phyloP scores from a whole-genome alignment of 2,888 invertebrate species.

The Hermaeophaga mercurialis region DNA sequence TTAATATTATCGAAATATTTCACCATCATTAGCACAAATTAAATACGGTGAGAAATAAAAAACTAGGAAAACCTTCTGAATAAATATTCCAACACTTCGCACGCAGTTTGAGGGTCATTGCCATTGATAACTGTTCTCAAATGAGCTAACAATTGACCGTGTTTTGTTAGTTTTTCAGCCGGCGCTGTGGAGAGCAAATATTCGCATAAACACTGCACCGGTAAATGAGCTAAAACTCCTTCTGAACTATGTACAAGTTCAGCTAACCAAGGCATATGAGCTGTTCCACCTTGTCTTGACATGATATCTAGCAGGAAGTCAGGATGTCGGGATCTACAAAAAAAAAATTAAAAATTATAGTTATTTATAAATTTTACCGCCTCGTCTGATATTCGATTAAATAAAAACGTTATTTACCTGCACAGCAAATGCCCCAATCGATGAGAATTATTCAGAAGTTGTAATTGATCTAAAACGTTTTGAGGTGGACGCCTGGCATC shows the following conservation, averaged over 20 bases:
- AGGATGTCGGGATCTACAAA: conserved; percentile 74
- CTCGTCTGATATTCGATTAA: too few species aligned
- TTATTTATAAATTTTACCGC: too few species aligned
- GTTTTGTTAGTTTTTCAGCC: conserved; percentile 74
- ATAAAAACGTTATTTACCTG: conserved; percentile 42
- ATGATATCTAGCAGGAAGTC: conserved; percentile 93
- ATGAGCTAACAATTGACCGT: conserved; percentile 67
- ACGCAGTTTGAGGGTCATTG: conserved; percentile 63
- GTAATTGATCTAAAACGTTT: conserved; percentile 76
- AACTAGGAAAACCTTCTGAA: conserved; percentile 63
- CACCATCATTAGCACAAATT: too few species aligned
- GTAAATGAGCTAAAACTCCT: conserved; percentile 82
- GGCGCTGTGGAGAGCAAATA: conserved; percentile 78
- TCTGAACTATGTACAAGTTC: conserved; percentile 92
- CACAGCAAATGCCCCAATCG: conserved; percentile 89
- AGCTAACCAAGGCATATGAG: conserved; percentile 97
- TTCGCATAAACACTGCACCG: conserved; percentile 97
- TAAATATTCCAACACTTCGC: conserved; percentile 90
- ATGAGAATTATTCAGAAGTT: conserved; percentile 75
- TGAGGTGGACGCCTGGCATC: conserved; percentile 82
- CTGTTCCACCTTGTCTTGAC: conserved; percentile 80
- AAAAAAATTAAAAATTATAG: background rate
- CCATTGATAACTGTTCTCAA: conserved; percentile 64
- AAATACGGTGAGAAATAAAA: too few species aligned
- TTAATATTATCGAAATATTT: too few species aligned